Base-by-base conservation (phyloP, 2,797 vertebrate genomes). In the Spondyliosoma cantharus region DNA sequence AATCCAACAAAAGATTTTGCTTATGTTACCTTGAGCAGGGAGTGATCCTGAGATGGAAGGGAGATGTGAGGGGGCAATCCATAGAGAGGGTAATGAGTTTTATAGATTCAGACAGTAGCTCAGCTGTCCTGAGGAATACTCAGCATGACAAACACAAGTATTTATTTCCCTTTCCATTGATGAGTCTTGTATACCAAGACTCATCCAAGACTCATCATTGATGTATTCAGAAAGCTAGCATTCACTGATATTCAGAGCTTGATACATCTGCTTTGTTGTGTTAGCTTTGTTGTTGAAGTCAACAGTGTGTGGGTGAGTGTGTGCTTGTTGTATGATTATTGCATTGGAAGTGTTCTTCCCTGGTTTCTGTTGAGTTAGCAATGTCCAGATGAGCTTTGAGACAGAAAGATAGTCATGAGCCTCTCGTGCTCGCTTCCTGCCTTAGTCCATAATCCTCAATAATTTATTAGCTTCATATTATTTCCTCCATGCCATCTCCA, bases 91-190 rank as follows among this genome's bases (percentile, higher is more conserved):
- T 89, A 86, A 81, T 88, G 84, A 71, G 77, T 90, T 92, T 92
- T 91, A 90, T 90, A 84, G 90, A 94, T 91, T 90, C 76, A 64
- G 62, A 81, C 8, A 5, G 22, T 43, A 62, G 27, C n/a, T 57
- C 80, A 49, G 54, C 62, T 49, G 71, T 72, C 68, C 25, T 90
- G 82, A 88, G 76, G 81, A 77, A 87, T 83, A 76, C 75, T 82
- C 52, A 69, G 68, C 72, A 46, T 66, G 57, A 82, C 13, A 6
- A 81, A 68, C 48, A 45, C 67, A 72, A 59, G 59, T 60, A 58
- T 76, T 82, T 69, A 74, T 82, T 74, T 49, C 25, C 48, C 37
- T 37, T 37, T 37, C 37, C 37, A 37, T 2, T 37, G 37, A 37
- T 11, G 8, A 37, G 45, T 57, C 52, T 72, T 3, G 53, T 24